phyloP scores from a whole-genome alignment of 2,888 invertebrate genomes.

The Drymonia ruficornis region DNA sequence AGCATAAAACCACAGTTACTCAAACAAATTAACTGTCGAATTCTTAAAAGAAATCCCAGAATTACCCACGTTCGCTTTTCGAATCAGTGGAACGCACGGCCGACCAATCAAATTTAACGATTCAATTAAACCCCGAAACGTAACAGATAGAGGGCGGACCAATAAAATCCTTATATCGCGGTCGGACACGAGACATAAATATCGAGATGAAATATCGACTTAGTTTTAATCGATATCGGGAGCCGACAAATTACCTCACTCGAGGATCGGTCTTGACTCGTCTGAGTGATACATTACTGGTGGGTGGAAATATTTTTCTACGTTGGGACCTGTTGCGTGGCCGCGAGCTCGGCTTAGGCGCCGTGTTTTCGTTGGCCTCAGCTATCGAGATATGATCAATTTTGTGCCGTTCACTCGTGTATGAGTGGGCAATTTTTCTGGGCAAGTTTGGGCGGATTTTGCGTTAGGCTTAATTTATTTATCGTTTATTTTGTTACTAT shows the following conservation, averaged over 20 bases:
- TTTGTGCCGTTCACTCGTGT: slow-evolving; percentile 33
- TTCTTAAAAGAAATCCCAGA: slow-evolving; percentile 30
- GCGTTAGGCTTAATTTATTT: background rate
- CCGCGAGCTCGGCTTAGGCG: slow-evolving; percentile 56
- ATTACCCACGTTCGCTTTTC: slow-evolving; percentile 20
- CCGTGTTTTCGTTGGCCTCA: slow-evolving; percentile 44
- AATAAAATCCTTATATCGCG: slow-evolving; percentile 68
- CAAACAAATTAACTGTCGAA: slow-evolving; percentile 26
- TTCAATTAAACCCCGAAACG: slow-evolving; percentile 63
- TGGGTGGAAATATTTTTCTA: slow-evolving; percentile 77
- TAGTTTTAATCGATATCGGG: slow-evolving; percentile 58
- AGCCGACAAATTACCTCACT: slow-evolving; percentile 52
- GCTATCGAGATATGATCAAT: slow-evolving; percentile 42
- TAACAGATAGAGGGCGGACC: slow-evolving; percentile 43
- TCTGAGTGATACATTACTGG: slow-evolving; percentile 72
- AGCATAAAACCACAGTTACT: slow-evolving; percentile 21
- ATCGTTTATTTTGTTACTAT: too few relatives aligned
- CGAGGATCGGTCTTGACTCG: slow-evolving; percentile 55
- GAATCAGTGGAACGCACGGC: slow-evolving; percentile 34
- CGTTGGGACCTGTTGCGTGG: slow-evolving; percentile 74
- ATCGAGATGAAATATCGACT: slow-evolving; percentile 55
- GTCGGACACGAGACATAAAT: slow-evolving; percentile 64
- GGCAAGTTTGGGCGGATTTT: slow-evolving; percentile 6
- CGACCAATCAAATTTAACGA: slow-evolving; percentile 57
- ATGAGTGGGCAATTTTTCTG: slow-evolving; percentile 33